Evolutionary conservation across 2,113 vertebrate genomes (phyloP), one percentile per base, ranked within the genome.

Genomic region (Caranx melampygus): DNA sequence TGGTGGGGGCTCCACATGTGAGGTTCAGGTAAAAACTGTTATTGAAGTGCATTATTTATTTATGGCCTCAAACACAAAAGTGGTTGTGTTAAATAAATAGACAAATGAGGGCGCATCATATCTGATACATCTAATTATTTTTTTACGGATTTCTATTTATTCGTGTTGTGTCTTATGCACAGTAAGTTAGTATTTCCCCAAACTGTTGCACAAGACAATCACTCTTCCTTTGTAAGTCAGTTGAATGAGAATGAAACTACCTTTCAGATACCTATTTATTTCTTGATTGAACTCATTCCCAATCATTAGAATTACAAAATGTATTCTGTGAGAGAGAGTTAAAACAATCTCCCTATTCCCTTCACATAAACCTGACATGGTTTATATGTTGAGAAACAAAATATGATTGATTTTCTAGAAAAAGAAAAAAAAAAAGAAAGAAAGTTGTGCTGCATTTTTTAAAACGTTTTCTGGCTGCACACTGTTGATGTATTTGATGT

Each of bases 31-130:
- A 11, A 10, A 49, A 72, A 2, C 14, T 26, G 3, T 12, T 26
- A 52, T 42, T 15, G 10, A 79, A 81, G 34, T 68, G 49, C 70
- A 57, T 75, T 76, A 61, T 58, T 62, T 37, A 78, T 78, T 63
- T n/a, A 35, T 69, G 31, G 59, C n/a, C 6, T 52, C 3, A 45
- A 58, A 18, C 21, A 8, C 35, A 66, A 54, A 66, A 42, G 0
- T 8, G 35, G 5, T 63, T 26, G 1, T 44, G 10, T 60, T 67
- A 54, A 59, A 62, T 64, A 34, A 78, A 55, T 26, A 51, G n/a
- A 3, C 45, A 65, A 20, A 26, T 18, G 68, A 35, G 8, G 18
- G 1, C 10, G 11, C 40, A 55, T 40, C 0, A 1, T 42, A 40
- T 37, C 33, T 65, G 1, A 42, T 40, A 3, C 11, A 42, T 42